Conservation (phyloP, 2,888 invertebrate genomes). For the Imbricaverruca yamaguchii region DNA sequence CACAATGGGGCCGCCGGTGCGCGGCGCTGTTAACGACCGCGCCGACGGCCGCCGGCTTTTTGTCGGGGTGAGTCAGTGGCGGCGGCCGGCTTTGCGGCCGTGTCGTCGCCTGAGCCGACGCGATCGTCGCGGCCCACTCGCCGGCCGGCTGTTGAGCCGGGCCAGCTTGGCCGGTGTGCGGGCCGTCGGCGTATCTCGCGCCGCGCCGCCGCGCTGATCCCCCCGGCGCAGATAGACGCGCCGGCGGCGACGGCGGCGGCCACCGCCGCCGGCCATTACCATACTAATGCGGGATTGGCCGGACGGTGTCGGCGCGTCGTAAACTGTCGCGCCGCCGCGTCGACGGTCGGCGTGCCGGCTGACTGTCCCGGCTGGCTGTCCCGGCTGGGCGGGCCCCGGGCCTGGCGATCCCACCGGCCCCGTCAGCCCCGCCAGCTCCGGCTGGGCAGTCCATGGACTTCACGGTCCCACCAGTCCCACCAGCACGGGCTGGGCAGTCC, state of each 20-base stretch:
- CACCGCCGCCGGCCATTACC: background rate
- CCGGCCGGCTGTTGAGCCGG: background rate
- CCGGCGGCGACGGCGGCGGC: background rate
- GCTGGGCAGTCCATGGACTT: too few species aligned
- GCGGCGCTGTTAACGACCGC: background rate
- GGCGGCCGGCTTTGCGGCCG: background rate
- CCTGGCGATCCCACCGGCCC: too few species aligned
- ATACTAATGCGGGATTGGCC: background rate
- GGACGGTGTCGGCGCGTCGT: background rate
- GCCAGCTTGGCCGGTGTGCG: background rate
- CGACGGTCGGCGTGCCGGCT: background rate
- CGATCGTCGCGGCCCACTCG: background rate
- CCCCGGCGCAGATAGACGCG: background rate
- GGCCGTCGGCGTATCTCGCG: background rate
- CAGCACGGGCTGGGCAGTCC: too few species aligned
- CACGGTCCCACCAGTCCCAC: background rate
- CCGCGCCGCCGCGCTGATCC: background rate
- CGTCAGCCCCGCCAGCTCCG: too few species aligned
- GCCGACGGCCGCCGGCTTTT: background rate
- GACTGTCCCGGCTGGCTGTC: background rate
- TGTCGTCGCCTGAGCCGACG: background rate
- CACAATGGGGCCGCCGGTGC: too few species aligned
- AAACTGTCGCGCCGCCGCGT: background rate
- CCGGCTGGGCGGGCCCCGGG: background rate
- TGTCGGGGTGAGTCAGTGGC: background rate